Evolutionary conservation across 2,797 vertebrate species (phyloP).

Genomic region (Platalea minor): DNA sequence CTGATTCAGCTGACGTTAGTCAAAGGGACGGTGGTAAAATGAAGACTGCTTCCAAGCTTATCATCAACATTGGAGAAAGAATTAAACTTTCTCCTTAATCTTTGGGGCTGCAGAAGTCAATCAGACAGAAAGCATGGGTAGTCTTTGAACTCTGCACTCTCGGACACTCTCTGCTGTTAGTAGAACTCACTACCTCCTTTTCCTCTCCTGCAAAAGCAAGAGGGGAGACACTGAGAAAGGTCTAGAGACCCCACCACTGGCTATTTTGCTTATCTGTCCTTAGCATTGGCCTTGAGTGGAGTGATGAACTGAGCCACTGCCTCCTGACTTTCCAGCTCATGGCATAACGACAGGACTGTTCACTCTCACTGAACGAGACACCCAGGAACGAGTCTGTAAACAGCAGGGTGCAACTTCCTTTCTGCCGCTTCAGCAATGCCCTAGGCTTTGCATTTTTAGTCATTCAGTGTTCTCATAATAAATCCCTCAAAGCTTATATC

Average conservation of each 20-base stretch:
- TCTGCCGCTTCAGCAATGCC: neutral
- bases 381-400: neutral
- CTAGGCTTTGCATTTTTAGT: neutral
- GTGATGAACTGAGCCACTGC: neutral
- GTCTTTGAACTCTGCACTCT: neutral
- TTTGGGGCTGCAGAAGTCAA: neutral
- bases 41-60: neutral
- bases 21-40: neutral
- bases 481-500: neutral
- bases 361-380: neutral
- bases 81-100: neutral
- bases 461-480: neutral
- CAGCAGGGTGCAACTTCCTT: neutral
- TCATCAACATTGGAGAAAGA: neutral
- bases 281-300: rapidly evolving
- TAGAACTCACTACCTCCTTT: neutral
- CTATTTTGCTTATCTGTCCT: neutral
- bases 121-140: neutral
- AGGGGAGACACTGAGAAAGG: neutral
- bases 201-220: neutral
- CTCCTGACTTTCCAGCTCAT: neutral
- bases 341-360: neutral
- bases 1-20: neutral
- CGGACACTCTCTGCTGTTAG: neutral
- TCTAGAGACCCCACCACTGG: neutral